A percentile compares a stretch with the other conserved stretches of the same genome.
Evolutionary conservation across 2,113 vertebrate species (phyloP).

Genomic region (Phasianus colchicus): DNA sequence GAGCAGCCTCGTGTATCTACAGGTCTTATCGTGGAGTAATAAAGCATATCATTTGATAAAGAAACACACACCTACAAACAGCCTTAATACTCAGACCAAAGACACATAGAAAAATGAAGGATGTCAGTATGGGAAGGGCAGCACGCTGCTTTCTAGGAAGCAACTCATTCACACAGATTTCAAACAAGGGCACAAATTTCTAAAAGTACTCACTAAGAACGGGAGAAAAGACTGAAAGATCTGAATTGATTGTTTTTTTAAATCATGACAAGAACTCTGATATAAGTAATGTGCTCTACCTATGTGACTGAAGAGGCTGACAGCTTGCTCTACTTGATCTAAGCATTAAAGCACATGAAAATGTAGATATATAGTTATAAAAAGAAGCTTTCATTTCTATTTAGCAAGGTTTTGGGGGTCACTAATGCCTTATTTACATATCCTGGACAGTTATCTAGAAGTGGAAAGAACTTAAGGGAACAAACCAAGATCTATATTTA

Average conservation of each 20-base stretch:
- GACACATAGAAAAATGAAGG: background rate
- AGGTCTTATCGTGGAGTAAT: background rate
- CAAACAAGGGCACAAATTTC: background rate
- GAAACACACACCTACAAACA: background rate
- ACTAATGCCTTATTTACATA: background rate
- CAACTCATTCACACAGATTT: background rate
- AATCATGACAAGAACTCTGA: background rate
- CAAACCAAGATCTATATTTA: background rate
- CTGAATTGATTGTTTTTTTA: background rate
- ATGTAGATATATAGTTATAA: background rate
- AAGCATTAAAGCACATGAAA: background rate
- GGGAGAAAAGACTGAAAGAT: background rate
- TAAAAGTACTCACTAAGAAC: background rate
- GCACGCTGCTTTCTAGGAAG: background rate
- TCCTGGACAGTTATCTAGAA: background rate
- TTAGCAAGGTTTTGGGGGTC: background rate
- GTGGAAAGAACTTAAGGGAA: background rate
- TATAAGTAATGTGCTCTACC: background rate
- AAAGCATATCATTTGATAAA: background rate
- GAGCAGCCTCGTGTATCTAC: background rate
- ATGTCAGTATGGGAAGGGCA: background rate
- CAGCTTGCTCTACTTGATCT: background rate
- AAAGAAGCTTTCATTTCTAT: background rate
- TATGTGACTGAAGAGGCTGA: background rate
- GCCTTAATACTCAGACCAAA: background rate